A percentile compares a stretch with the other conserved stretches of the same genome.
These are phyloP conservation scores for Lucifuga dentata DNA, from an alignment of 2,113 vertebrate genomes.

Conservation along the genomic window DNA sequence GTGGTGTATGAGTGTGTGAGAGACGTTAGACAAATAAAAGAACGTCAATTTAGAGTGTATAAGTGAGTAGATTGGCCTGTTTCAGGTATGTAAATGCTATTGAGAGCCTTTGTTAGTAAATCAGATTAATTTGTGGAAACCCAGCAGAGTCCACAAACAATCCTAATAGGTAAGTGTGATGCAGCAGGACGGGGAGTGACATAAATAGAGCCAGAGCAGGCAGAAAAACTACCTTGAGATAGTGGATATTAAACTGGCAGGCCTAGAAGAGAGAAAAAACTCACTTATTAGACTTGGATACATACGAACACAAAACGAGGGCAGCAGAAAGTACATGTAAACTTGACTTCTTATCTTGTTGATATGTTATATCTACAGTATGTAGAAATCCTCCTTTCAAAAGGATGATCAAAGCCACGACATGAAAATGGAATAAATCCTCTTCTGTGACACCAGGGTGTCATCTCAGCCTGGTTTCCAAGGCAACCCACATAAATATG, in stretches of 20 bases:
- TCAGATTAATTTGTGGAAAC: conserved; percentile 78
- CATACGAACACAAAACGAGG: too few relatives aligned
- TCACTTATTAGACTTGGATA: conserved; percentile 74
- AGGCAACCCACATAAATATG: conserved; percentile 56
- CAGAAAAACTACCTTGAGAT: conserved; percentile 87
- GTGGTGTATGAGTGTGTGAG: background rate
- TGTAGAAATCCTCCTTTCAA: background rate
- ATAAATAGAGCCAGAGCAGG: conserved; percentile 46
- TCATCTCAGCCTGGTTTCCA: conserved; percentile 69
- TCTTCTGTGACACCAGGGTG: conserved; percentile 46
- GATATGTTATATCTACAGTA: too few relatives aligned
- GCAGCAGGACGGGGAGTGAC: conserved; percentile 44
- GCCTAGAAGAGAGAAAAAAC: conserved; percentile 85
- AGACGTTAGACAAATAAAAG: conserved; percentile 12
- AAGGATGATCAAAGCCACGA: background rate
- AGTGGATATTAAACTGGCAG: conserved; percentile 87
- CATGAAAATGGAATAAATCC: conserved; percentile 11
- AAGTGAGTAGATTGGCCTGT: conserved; percentile 28
- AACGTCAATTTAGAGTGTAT: background rate
- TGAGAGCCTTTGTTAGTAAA: conserved; percentile 81
- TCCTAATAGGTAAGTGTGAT: conserved; percentile 52
- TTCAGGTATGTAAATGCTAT: conserved; percentile 34
- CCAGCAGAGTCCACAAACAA: conserved; percentile 75
- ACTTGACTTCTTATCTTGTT: too few relatives aligned
- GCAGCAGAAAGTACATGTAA: too few relatives aligned